phyloP scores from a whole-genome alignment of 2,888 invertebrate genomes.

The Ypsolopha scabrella region DNA sequence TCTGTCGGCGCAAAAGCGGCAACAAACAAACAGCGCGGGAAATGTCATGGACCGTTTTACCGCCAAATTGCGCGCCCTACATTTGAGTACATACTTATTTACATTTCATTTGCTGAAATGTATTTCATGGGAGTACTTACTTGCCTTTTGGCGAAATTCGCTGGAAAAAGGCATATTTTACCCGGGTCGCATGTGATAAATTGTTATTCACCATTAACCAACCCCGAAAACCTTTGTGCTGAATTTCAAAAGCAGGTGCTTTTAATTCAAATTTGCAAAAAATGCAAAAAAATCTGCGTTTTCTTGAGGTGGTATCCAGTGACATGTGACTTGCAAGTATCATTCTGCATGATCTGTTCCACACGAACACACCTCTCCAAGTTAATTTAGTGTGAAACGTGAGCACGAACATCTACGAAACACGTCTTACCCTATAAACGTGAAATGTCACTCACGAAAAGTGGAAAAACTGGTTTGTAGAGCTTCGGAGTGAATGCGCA shows the following conservation, averaged over 20 bases:
- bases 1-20: conserved; percentile 11
- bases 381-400: conserved; percentile 1
- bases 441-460: neutral
- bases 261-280: too few species aligned
- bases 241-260: too few species aligned
- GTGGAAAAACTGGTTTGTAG: neutral
- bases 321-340: too few species aligned
- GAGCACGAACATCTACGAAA: neutral
- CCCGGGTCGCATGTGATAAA: too few species aligned
- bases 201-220: too few species aligned
- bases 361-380: neutral
- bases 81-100: conserved; percentile 30
- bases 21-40: conserved; percentile 20
- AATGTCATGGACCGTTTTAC: conserved; percentile 13
- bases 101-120: conserved; percentile 46
- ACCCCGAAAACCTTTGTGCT: too few species aligned
- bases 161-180: too few species aligned
- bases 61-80: conserved; percentile 13
- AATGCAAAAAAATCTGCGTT: too few species aligned
- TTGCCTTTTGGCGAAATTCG: too few species aligned
- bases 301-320: too few species aligned
- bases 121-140: conserved; percentile 16
- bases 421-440: neutral
- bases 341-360: neutral
- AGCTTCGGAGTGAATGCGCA: too few species aligned